Evolutionary conservation across 2,888 invertebrate species (phyloP), one percentile per base, ranked within the genome.

Genomic region (Caenorhabditis becei): DNA sequence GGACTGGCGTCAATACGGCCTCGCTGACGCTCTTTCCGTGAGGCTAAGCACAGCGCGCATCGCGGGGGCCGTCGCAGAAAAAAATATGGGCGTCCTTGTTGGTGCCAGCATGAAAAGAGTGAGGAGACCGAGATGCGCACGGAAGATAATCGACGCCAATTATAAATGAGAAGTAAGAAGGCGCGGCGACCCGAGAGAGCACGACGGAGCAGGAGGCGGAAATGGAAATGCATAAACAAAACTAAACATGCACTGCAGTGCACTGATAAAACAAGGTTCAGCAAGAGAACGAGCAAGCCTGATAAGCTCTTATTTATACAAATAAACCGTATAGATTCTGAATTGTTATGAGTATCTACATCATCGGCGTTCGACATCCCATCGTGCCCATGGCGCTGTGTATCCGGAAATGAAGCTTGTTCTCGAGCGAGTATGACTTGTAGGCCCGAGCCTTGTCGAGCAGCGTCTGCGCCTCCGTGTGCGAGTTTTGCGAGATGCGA

Each of bases 391-490:
- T 85, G 16, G 85, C 86, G 63, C 85, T 84, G 67, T 90, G 90
- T 35, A 90, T 85, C 8, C 88, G 83, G 80, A 91, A 91, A 65
- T 90, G 91, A 1, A 91, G 83, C 41, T 90, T 89, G 65, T 88
- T 89, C 74, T 91, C 91, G 20, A 91, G 78, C 0, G 89, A 82
- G 70, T 90, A 91, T 18, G 84, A 85, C 54, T 80, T 83, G 74
- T 85, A 88, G 23, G 82, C 44, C 32, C 85, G 96, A 10, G 95
- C 95, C 87, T 95, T 95, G 86, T 95, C 95, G 44, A 97, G 92
- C 75, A 94, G 93, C 14, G 93, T 92, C 75, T 94, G 93, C 1
- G 96, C 95, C 65, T 94, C 94, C 32, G 54, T 66, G 26, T 32
- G 44, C 32, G 59, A 61, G 8, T 94, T 94, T 83, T 94, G 93